Percentiles rank a stretch among this genome's conserved stretches.
phyloP scores from a whole-genome alignment of 2,888 invertebrate species.

The Mythimna ferrago region DNA sequence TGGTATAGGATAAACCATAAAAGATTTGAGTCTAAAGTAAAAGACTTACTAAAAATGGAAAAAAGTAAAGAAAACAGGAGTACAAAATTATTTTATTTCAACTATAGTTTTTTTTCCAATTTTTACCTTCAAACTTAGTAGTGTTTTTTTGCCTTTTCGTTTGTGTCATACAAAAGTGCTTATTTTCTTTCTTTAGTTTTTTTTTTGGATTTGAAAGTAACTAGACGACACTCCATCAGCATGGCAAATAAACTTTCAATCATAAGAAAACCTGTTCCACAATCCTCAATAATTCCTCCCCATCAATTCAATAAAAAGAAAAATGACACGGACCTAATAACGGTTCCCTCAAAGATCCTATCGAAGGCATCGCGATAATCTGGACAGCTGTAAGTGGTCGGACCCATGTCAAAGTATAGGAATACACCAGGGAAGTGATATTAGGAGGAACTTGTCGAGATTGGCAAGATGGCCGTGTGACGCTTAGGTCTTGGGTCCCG shows the following conservation, averaged over 20 bases:
- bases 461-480: constrained; percentile 27
- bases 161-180: too few relatives aligned
- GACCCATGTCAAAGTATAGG: constrained; percentile 53
- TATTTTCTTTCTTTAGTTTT: too few relatives aligned
- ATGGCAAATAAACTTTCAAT: not conserved
- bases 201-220: not conserved
- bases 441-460: constrained; percentile 38
- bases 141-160: too few relatives aligned
- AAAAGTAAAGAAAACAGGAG: too few relatives aligned
- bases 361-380: constrained; percentile 43
- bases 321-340: constrained; percentile 36
- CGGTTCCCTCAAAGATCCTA: constrained; percentile 39
- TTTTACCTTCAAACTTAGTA: too few relatives aligned
- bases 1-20: too few relatives aligned
- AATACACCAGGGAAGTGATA: constrained; percentile 44
- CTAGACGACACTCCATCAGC: not conserved
- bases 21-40: too few relatives aligned
- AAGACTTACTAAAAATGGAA: too few relatives aligned
- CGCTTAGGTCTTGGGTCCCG: not conserved
- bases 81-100: too few relatives aligned
- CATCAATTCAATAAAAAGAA: constrained; percentile 21
- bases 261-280: not conserved
- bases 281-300: not conserved
- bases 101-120: too few relatives aligned
- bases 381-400: constrained; percentile 51